Evolutionary conservation across 2,888 invertebrate species (phyloP), one percentile per base, ranked within the genome.

Genomic region (Microctonus brassicae): DNA sequence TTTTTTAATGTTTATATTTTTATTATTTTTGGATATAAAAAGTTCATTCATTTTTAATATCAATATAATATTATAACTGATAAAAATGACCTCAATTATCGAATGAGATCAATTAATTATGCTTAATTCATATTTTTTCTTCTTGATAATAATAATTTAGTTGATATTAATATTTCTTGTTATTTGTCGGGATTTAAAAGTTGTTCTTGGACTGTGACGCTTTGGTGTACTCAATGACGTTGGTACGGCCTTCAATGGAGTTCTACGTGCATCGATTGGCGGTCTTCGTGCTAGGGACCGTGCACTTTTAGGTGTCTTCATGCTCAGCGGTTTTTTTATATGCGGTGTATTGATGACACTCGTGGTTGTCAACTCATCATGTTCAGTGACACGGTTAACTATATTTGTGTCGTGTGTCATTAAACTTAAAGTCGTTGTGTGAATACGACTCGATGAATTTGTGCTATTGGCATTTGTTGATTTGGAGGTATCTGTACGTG

Each of bases 261-360:
- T 93, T 77, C 90, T 89, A 11, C 86, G 85, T 80, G 89, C 90
- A 74, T 90, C 90, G 9, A 86, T 78, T 33, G 89, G 89, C 36
- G 83, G 84, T 64, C 83, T 83, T 29, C 84, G 80, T 10, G 90
- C 90, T 0, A 91, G 88, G 39, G 89, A 85, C 73, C 87, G 89
- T 17, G 91, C 84, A 74, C 88, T 88, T 79, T 90, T 90, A 0
- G 92, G 90, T 3, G 92, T 89, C 75, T 88, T 90, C 4, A 88
- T 88, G 72, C 89, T 89, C 33, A 93, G 85, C 9, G 91, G 88
- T 81, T 90, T 91, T 79, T 91, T 93, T 76, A 93, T 89, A 61
- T 90, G 89, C 2, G 93, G 93, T 2, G 89, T 88, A 73, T 83
- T 88, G 63, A 84, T 84, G 9, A 82, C 80, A 47, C 17, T 17